These are phyloP conservation scores for Nyctibius bracteatus DNA, from an alignment of 2,113 vertebrate genomes.

Conservation along the genomic window DNA sequence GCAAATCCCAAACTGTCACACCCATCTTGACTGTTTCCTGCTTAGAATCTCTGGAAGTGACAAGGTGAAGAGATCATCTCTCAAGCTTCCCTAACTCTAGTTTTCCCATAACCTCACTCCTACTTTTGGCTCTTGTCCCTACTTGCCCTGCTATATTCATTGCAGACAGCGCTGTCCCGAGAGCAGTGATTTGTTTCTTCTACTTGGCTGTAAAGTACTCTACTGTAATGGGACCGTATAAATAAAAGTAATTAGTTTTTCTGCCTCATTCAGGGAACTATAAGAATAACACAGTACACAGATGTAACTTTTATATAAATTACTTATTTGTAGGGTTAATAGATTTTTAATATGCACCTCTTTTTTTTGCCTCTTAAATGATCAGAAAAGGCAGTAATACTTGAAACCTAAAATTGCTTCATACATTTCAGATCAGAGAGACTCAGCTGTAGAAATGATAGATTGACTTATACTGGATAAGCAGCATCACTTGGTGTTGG, in stretches of 20 bases:
- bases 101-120: not conserved
- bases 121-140: not conserved
- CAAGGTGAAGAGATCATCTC: not conserved
- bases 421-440: constrained; percentile 5
- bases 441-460: constrained; percentile 12
- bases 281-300: not conserved
- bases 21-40: not conserved
- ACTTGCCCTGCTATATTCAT: not conserved
- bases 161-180: not conserved
- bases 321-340: not conserved
- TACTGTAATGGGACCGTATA: not conserved
- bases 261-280: not conserved
- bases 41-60: not conserved
- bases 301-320: not conserved
- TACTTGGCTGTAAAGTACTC: not conserved
- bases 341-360: not conserved
- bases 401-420: not conserved
- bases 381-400: not conserved
- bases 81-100: not conserved
- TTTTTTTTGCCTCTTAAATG: not conserved
- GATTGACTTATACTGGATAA: not conserved
- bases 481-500: constrained; percentile 43
- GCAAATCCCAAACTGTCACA: not conserved
- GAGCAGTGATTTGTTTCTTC: not conserved
- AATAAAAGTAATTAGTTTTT: constrained; percentile 32